Evolutionary conservation across 2,797 vertebrate genomes (phyloP), one percentile per base, ranked within the genome.

Genomic region (Varecia variegata): DNA sequence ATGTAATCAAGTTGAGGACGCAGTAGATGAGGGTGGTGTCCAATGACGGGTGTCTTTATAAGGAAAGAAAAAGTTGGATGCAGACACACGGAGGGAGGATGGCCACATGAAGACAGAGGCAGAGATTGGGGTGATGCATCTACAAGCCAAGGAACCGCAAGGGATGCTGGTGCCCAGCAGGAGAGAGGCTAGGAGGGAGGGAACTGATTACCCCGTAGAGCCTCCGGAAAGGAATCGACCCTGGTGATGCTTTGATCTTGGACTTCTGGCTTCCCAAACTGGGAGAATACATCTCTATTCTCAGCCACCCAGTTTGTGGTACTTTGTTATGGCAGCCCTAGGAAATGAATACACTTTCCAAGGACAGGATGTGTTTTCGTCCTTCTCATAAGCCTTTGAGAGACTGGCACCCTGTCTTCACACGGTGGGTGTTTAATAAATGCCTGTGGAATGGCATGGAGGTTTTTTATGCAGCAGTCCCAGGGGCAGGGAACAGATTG

Each of bases 391-490:
- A 40, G 23, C 52, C 23, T 86, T 27, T 45, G 32, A 32, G 65
- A 86, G n/a, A n/a, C 10, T 9, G 27, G 62, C 21, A 4, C 5
- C 17, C 40, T 35, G 12, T n/a, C 50, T 32, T 40, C 35, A 30
- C 4, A 1, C 1, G 18, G 52, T 35, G 58, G 32, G 45, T n/a
- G 38, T 73, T 81, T 18, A 65, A 47, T 0, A 9, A 90, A 54
- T 3, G 21, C 47, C 60, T 45, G 18, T 1, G 5, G 38, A 47
- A 13, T 7, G 35, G 60, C 76, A 38, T 0, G 1, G 47, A 80
- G 47, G 45, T 18, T 45, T 91, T 86, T 50, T 21, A 43, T 84
- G 71, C 56, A 38, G 90, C 30, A 43, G 88, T 50, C 67, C 60
- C 40, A 58, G 77, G 62, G 11, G 25, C 14, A 23, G 6, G 58